These are phyloP conservation scores for Telmatherina bonti DNA, from an alignment of 2,797 vertebrate genomes.

Conservation along the genomic window DNA sequence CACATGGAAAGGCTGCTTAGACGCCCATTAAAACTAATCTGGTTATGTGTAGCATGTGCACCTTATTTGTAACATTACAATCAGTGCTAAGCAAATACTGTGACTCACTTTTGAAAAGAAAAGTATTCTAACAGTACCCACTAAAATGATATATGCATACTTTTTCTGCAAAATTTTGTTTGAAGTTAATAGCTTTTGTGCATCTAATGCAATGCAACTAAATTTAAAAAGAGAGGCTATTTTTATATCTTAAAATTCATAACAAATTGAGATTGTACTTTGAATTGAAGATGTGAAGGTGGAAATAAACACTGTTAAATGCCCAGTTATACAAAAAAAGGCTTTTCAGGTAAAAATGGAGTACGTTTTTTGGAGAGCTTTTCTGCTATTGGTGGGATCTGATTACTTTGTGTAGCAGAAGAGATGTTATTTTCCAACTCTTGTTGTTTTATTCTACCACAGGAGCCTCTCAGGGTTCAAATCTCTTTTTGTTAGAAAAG, in stretches of 20 bases:
- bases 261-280: too few relatives aligned
- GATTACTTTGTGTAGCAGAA: conserved; percentile 5
- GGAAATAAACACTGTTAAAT: background rate
- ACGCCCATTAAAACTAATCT: conserved; percentile 27
- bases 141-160: background rate
- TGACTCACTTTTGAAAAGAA: background rate
- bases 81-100: background rate
- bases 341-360: background rate
- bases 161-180: too few relatives aligned
- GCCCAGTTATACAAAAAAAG: background rate
- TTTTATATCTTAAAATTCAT: too few relatives aligned
- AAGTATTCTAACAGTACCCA: too few relatives aligned
- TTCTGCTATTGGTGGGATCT: background rate
- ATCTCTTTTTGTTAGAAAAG: conserved; percentile 96
- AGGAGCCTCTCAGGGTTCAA: conserved; percentile 91
- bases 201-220: too few relatives aligned
- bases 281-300: too few relatives aligned
- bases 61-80: conserved; percentile 1
- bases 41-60: conserved; percentile 19
- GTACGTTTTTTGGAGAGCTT: background rate
- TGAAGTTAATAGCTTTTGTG: too few relatives aligned
- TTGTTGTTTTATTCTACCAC: conserved; percentile 19
- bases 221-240: too few relatives aligned
- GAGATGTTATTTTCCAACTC: background rate
- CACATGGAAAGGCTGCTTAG: background rate